These are phyloP conservation scores for Monochamus alternatus DNA, from an alignment of 2,888 invertebrate genomes.

Conservation along the genomic window DNA sequence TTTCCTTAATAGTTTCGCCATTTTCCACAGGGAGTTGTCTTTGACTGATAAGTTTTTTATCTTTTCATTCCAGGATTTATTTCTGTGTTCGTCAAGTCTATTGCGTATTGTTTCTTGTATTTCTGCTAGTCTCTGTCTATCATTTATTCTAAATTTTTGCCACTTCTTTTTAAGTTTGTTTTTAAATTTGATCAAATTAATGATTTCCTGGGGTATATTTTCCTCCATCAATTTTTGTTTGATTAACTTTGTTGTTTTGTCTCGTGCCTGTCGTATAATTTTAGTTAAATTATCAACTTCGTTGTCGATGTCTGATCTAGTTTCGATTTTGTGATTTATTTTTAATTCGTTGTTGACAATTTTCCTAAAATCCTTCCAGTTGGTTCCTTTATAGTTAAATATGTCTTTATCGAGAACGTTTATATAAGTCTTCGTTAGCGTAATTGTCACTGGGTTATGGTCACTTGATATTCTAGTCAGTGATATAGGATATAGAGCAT, in stretches of 20 bases:
- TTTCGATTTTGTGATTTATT: slow-evolving; percentile 28
- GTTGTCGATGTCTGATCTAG: slow-evolving; percentile 30
- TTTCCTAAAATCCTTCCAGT: slow-evolving; percentile 37
- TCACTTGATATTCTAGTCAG: background rate
- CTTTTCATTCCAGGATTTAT: slow-evolving; percentile 8
- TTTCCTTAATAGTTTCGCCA: slow-evolving; percentile 36
- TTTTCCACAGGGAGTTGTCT: slow-evolving; percentile 47
- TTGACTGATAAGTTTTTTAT: background rate
- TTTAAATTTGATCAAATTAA: slow-evolving; percentile 38
- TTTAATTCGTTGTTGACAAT: slow-evolving; percentile 26
- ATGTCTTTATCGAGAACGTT: background rate
- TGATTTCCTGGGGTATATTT: slow-evolving; percentile 24
- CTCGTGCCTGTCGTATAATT: background rate
- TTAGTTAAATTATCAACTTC: slow-evolving; percentile 34
- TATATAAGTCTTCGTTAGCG: background rate
- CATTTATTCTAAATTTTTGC: slow-evolving; percentile 17
- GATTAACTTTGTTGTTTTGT: background rate
- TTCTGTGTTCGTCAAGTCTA: slow-evolving; percentile 28
- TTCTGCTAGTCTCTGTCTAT: background rate
- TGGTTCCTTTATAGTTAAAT: slow-evolving; percentile 18
- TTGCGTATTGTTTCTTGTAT: slow-evolving; percentile 1
- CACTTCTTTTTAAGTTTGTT: slow-evolving; percentile 34
- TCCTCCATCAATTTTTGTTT: background rate
- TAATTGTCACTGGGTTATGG: background rate
- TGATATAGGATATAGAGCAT: background rate